Base-by-base conservation (phyloP, 1,140 invertebrate genomes). In the Drosophila littoralis region DNA sequence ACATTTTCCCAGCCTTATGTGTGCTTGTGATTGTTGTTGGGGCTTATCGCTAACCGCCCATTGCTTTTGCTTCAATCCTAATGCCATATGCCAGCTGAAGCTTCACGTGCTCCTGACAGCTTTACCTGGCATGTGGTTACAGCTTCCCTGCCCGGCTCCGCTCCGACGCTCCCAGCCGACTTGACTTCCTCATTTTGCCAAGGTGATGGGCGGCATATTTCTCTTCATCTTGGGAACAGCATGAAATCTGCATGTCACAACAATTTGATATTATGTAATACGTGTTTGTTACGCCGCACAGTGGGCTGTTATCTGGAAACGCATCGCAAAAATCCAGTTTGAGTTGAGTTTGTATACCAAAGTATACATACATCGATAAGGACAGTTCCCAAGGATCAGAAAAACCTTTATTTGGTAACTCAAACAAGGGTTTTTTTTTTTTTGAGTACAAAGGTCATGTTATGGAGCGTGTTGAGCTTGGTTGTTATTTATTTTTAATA, bases 251-350 rank as follows among this genome's bases (percentile, higher is more conserved):
- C 38, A 59, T 52, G 69, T 59, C 45, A 57, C 52, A 58, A 57
- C 38, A 43, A 51, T 48, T 51, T 72, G 28, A 46, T 61, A 68
- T 81, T 68, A 69, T 43, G 36, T 71, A 63, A 70, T 43, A 13
- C 55, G 33, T 67, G 57, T 42, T 22, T 10, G 40, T 22, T 15
- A 17, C 15, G 43, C 22, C 22, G 4, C 22, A 28, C 22, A 28
- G 22, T 28, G 22, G 22, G 22, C 22, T 5, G 22, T 28, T 28
- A 28, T 28, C 22, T 28, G 22, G 22, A 28, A 28, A 28, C 22
- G 4, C 4, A 28, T 28, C 5, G 22, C 22, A 28, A 28, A 28
- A 28, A 28, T 28, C 4, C 4, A 22, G 22, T 22, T 22, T 22
- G 22, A 4, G 3, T 28, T 28, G 22, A 28, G 22, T 28, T 28